phyloP scores from a whole-genome alignment of 2,888 invertebrate genomes.

The Escarpia spicata region DNA sequence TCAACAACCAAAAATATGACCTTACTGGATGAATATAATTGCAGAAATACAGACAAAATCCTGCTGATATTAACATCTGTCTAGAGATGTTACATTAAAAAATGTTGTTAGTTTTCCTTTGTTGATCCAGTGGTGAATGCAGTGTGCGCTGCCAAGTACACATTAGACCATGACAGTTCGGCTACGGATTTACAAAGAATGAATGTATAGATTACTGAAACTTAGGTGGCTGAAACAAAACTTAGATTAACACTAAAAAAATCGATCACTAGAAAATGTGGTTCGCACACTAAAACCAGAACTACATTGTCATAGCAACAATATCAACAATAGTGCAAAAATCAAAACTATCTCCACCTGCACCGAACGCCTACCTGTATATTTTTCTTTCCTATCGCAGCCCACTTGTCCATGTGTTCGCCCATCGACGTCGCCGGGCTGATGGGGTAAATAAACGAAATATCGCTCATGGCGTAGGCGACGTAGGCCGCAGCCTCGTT shows the following conservation, averaged over 20 bases:
- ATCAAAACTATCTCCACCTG: neutral
- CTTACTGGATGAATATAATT: too few relatives aligned
- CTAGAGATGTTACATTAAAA: too few relatives aligned
- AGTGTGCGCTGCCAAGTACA: too few relatives aligned
- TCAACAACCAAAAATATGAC: neutral
- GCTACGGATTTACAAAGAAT: neutral
- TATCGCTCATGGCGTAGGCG: conserved; percentile 42
- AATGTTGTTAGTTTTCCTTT: too few relatives aligned
- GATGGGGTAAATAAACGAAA: conserved; percentile 44
- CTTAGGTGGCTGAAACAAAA: neutral
- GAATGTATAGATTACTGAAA: neutral
- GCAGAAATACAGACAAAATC: too few relatives aligned
- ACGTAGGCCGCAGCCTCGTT: conserved; percentile 43
- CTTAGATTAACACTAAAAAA: neutral
- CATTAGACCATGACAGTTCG: neutral
- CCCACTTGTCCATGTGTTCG: conserved; percentile 44
- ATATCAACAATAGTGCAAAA: neutral
- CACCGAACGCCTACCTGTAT: conserved; percentile 32
- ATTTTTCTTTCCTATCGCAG: conserved; percentile 38
- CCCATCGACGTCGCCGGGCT: conserved; percentile 45
- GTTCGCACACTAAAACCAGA: neutral
- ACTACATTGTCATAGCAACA: neutral
- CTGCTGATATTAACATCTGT: too few relatives aligned
- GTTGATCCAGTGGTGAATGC: too few relatives aligned
- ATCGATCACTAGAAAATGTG: neutral